Evolutionary conservation across 2,888 invertebrate species (phyloP).

Genomic region (Automeris io): DNA sequence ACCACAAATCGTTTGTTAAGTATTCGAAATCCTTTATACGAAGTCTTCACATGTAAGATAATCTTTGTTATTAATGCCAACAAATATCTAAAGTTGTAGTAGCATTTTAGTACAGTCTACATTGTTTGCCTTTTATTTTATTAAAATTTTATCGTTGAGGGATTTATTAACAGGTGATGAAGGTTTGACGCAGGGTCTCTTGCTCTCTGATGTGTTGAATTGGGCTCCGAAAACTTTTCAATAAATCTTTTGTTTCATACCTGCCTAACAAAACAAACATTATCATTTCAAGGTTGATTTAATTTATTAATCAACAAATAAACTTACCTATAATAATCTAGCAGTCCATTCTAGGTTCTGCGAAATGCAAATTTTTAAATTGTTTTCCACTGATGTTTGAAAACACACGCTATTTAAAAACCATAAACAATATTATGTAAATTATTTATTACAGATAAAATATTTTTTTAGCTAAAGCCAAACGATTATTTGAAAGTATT

Average conservation of each 20-base stretch:
- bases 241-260: background rate
- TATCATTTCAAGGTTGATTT: too few species aligned
- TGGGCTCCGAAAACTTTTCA: slow-evolving; percentile 11
- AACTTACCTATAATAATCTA: too few species aligned
- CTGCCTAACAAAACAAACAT: background rate
- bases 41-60: background rate
- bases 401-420: too few species aligned
- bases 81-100: background rate
- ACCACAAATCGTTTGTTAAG: slow-evolving; percentile 2
- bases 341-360: too few species aligned
- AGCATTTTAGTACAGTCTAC: background rate
- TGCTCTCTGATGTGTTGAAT: slow-evolving; percentile 7
- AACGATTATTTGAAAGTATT: too few species aligned
- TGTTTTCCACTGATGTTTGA: too few species aligned
- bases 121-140: slow-evolving; percentile 12
- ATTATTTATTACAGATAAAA: too few species aligned
- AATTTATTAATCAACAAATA: too few species aligned
- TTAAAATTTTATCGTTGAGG: slow-evolving; percentile 15
- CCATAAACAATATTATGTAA: too few species aligned
- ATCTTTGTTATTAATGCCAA: background rate
- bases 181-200: slow-evolving; percentile 20
- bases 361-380: too few species aligned
- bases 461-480: too few species aligned
- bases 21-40: slow-evolving; percentile 2
- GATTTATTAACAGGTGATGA: slow-evolving; percentile 21